Conservation (phyloP, 2,888 invertebrate species). For the Dinocampus coccinellae region DNA sequence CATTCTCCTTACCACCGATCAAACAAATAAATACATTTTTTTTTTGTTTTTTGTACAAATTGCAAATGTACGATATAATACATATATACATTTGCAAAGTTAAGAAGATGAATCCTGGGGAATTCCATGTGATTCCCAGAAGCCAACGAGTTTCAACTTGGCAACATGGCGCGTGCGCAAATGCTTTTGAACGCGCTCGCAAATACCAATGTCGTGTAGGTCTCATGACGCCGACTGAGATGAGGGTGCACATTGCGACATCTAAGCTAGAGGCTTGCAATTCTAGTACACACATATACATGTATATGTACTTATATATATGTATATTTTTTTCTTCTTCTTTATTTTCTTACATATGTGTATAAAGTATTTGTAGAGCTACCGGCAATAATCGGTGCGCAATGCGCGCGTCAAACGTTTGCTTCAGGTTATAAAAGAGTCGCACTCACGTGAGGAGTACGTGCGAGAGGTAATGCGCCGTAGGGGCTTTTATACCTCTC, state of each 20-base stretch:
- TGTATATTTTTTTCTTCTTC: too few species aligned
- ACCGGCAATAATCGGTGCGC: slow-evolving; percentile 3
- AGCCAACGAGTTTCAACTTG: slow-evolving; percentile 20
- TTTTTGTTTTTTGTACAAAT: background rate
- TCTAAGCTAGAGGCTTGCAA: slow-evolving; percentile 8
- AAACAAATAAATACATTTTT: too few species aligned
- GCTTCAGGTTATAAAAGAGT: background rate
- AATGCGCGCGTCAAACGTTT: slow-evolving; percentile 4
- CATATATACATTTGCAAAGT: background rate
- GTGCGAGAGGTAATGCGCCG: slow-evolving; percentile 9
- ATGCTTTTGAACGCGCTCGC: slow-evolving; percentile 38
- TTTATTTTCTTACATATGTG: too few species aligned
- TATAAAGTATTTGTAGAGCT: slow-evolving; percentile 21
- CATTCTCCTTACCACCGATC: background rate
- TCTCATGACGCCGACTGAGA: slow-evolving; percentile 45
- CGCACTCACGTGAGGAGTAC: background rate
- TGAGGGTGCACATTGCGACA: slow-evolving; percentile 10
- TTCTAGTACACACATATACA: too few species aligned
- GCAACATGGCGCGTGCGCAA: slow-evolving; percentile 23
- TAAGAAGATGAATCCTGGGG: background rate
- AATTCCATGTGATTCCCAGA: slow-evolving; percentile 7
- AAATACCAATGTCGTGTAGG: slow-evolving; percentile 50
- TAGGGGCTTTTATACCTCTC: slow-evolving; percentile 39
- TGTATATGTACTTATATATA: too few species aligned
- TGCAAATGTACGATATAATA: background rate